Evolutionary conservation across 2,113 vertebrate genomes (phyloP).

Genomic region (Neomonachus schauinslandi): DNA sequence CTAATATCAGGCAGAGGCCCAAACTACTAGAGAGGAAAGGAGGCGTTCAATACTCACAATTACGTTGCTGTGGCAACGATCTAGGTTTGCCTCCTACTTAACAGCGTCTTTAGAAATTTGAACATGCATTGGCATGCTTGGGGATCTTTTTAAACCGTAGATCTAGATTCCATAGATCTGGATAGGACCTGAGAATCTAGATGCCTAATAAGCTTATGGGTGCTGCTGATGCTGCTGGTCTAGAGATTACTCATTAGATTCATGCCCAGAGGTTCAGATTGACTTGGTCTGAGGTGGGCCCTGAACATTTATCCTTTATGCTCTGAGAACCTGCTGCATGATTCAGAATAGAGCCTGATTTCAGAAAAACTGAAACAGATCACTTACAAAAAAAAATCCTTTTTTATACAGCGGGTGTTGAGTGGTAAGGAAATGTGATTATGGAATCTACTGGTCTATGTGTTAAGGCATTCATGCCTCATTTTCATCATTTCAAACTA

Average conservation of each 20-base stretch:
- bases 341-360: conserved; percentile 19
- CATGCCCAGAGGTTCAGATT: not conserved
- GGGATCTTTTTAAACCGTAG: not conserved
- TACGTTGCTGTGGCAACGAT: not conserved
- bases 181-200: not conserved
- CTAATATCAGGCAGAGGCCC: not conserved
- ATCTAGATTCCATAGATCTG: not conserved
- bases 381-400: not conserved
- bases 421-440: not conserved
- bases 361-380: conserved; percentile 38
- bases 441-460: not conserved
- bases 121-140: not conserved
- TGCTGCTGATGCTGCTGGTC: not conserved
- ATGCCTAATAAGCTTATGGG: not conserved
- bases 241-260: not conserved
- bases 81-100: not conserved
- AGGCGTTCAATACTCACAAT: not conserved
- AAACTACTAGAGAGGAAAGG: not conserved
- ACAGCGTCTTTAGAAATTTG: not conserved
- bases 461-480: not conserved
- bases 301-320: conserved; percentile 33
- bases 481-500: not conserved
- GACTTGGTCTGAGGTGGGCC: not conserved
- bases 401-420: conserved; percentile 7
- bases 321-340: not conserved